A percentile compares a stretch with the other conserved stretches of the same genome.
phyloP scores from a whole-genome alignment of 2,797 vertebrate species.

The Ceryle rudis region DNA sequence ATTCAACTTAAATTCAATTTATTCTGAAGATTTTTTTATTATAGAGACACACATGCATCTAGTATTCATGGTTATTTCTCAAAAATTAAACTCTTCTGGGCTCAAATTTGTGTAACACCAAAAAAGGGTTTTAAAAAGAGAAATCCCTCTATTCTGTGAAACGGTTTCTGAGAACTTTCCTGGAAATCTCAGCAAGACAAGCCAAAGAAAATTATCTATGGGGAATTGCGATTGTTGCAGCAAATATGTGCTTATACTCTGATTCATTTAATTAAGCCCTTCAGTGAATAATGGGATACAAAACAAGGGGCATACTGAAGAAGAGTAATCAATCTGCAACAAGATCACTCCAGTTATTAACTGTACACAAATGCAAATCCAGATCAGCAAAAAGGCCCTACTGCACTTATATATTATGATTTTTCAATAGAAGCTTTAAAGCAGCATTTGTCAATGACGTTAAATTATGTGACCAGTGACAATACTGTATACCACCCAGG shows the following conservation, averaged over 20 bases:
- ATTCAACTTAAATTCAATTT: conserved; percentile 41
- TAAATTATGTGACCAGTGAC: conserved; percentile 35
- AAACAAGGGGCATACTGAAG: conserved; percentile 50
- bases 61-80: conserved; percentile 45
- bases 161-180: conserved; percentile 62
- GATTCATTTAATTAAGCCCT: conserved; percentile 62
- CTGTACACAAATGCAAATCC: neutral
- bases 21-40: conserved; percentile 43
- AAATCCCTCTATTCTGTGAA: conserved; percentile 61
- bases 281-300: conserved; percentile 34
- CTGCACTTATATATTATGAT: neutral
- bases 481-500: conserved; percentile 30
- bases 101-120: conserved; percentile 50
- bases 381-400: neutral
- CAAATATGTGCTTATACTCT: conserved; percentile 60
- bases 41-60: conserved; percentile 34
- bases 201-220: conserved; percentile 66
- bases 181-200: conserved; percentile 61
- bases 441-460: conserved; percentile 13
- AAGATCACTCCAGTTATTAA: conserved; percentile 5
- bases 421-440: conserved; percentile 46
- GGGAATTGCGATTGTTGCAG: conserved; percentile 61
- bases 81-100: conserved; percentile 61
- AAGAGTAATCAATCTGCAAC: conserved; percentile 27
- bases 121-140: conserved; percentile 56